Conservation (phyloP, 1,140 invertebrate genomes). For the Papilio dardanus region DNA sequence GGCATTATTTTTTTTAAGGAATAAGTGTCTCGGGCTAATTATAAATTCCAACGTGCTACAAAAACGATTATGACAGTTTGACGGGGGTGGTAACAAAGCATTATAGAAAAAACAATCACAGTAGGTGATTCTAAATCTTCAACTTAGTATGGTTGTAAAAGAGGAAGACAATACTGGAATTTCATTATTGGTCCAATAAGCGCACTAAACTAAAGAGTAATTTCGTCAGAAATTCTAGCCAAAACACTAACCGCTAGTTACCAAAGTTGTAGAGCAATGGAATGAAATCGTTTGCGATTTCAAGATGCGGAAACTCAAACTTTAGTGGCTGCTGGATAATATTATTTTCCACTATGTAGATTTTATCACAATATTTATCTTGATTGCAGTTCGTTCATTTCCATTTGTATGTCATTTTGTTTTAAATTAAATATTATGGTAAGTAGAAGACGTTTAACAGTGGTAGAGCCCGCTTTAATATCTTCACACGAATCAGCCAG, state of each 20-base stretch:
- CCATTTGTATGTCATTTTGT: background rate
- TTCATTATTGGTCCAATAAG: background rate
- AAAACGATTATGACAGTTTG: background rate
- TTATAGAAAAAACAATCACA: no score
- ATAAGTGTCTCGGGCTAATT: background rate
- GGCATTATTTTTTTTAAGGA: background rate
- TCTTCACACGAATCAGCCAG: no score
- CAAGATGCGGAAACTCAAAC: slow-evolving; percentile 13
- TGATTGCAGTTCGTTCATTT: slow-evolving; percentile 14
- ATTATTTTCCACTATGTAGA: slow-evolving; percentile 19
- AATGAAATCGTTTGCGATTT: background rate
- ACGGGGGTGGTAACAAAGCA: no score
- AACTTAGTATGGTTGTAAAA: background rate
- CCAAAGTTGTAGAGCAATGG: background rate
- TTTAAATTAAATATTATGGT: background rate
- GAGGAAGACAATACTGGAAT: background rate
- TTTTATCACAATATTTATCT: slow-evolving; percentile 13
- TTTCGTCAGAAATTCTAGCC: background rate
- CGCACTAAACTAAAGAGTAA: background rate
- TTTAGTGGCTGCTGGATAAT: slow-evolving; percentile 3
- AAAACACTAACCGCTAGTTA: background rate
- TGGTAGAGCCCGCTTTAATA: no score
- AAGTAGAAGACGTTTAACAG: no score
- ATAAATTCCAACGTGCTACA: background rate
- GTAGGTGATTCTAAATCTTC: background rate